phyloP scores from a whole-genome alignment of 2,888 invertebrate species.

The Notodonta ziczac region DNA sequence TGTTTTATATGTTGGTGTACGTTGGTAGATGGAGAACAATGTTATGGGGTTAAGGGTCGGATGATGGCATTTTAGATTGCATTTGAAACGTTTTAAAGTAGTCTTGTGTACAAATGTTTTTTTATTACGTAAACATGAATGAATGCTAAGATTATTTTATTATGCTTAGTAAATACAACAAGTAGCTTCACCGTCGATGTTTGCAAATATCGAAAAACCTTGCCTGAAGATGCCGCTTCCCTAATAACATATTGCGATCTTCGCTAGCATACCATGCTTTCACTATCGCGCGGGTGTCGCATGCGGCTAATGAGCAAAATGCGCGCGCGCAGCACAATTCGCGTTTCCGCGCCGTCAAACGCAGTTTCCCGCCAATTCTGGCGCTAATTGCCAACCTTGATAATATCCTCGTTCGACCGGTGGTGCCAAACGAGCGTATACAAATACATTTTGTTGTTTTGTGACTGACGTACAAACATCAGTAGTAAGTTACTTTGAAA shows the following conservation, averaged over 20 bases:
- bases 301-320: background rate
- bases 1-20: background rate
- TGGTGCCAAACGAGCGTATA: constrained; percentile 18
- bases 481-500: too few species aligned
- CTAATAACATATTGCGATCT: too few species aligned
- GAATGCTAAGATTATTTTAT: background rate
- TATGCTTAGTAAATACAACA: too few species aligned
- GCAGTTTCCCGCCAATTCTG: constrained; percentile 34
- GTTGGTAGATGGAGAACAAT: constrained; percentile 7
- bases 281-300: background rate
- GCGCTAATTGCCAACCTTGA: constrained; percentile 27
- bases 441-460: background rate
- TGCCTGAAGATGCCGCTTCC: too few species aligned
- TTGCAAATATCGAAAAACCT: too few species aligned
- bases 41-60: constrained; percentile 47
- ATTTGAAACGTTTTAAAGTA: constrained; percentile 10
- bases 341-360: constrained; percentile 17
- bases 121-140: background rate
- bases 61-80: constrained; percentile 33
- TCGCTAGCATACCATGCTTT: background rate
- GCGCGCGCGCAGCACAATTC: constrained; percentile 10
- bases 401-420: constrained; percentile 16
- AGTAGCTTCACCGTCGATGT: too few species aligned
- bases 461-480: background rate
- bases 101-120: background rate